A percentile compares a stretch with the other conserved stretches of the same genome.
Evolutionary conservation across 2,113 vertebrate genomes (phyloP).

Genomic region (Nerophis lumbriciformis): DNA sequence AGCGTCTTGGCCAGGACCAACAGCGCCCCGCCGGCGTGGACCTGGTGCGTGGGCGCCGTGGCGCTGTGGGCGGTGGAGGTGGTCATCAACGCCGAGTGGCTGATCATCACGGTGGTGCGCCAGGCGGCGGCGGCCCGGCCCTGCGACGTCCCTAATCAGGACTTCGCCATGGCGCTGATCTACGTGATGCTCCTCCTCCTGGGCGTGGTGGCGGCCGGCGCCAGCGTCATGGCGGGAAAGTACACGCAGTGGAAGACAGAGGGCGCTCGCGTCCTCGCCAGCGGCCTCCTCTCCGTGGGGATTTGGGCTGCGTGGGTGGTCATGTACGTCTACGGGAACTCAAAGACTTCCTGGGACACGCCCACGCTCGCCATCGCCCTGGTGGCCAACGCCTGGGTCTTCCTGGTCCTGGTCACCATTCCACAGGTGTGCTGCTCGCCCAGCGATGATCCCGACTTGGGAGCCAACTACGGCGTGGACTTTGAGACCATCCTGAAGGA

Average conservation of each 20-base stretch:
- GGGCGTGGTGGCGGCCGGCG: conserved; percentile 61
- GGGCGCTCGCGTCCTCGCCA: conserved; percentile 70
- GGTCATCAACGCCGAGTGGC: conserved; percentile 91
- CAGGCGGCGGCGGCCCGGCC: conserved; percentile 26
- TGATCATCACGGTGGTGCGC: conserved; percentile 83
- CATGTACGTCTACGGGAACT: conserved; percentile 89
- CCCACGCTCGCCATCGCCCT: conserved; percentile 87
- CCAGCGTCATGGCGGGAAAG: conserved; percentile 70
- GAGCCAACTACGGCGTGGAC: conserved; percentile 71
- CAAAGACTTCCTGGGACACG: conserved; percentile 77
- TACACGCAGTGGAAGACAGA: conserved; percentile 79
- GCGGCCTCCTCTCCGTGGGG: conserved; percentile 69
- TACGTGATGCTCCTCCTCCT: conserved; percentile 87
- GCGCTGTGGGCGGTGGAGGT: conserved; percentile 83
- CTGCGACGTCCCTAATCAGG: conserved; percentile 77
- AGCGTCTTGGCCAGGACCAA: conserved; percentile 76
- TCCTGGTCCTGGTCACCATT: conserved; percentile 81
- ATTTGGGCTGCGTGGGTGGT: conserved; percentile 89
- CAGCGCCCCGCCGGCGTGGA: conserved; percentile 71
- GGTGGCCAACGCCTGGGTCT: conserved; percentile 81
- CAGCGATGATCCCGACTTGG: conserved; percentile 46
- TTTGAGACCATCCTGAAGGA: conserved; percentile 93
- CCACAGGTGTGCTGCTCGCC: conserved; percentile 78
- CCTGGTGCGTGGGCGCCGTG: conserved; percentile 69
- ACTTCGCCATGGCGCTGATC: conserved; percentile 91